phyloP scores from a whole-genome alignment of 2,113 vertebrate species.

The Grus americana region DNA sequence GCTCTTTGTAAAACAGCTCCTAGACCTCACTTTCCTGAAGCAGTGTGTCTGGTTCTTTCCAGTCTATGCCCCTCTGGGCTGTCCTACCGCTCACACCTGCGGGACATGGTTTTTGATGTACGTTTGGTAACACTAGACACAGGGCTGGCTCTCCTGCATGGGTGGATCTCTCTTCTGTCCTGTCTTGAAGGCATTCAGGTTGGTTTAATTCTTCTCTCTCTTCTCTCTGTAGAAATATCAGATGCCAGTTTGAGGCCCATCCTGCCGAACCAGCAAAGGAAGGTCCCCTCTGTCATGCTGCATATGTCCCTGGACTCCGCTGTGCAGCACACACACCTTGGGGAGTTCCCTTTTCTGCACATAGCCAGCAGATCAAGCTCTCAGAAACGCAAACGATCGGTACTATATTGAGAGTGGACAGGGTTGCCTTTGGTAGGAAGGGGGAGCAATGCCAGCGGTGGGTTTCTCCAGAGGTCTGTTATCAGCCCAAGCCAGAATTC shows the following conservation, averaged over 20 bases:
- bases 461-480: not conserved
- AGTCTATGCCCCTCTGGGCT: not conserved
- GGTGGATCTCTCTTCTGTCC: not conserved
- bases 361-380: not conserved
- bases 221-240: not conserved
- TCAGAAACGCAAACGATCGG: constrained; percentile 42
- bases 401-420: not conserved
- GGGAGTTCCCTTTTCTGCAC: not conserved
- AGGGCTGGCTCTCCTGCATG: not conserved
- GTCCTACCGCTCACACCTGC: not conserved
- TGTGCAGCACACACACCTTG: accelerated
- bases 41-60: not conserved
- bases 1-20: not conserved
- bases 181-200: not conserved
- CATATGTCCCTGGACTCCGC: not conserved
- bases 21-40: not conserved
- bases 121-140: not conserved
- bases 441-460: accelerated
- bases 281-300: not conserved
- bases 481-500: not conserved
- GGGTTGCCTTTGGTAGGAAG: not conserved
- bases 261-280: not conserved
- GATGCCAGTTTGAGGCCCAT: constrained; percentile 2
- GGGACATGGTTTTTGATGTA: not conserved
- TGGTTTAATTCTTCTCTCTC: not conserved